Conservation (phyloP, 2,797 vertebrate species). For the Florisuga fusca region DNA sequence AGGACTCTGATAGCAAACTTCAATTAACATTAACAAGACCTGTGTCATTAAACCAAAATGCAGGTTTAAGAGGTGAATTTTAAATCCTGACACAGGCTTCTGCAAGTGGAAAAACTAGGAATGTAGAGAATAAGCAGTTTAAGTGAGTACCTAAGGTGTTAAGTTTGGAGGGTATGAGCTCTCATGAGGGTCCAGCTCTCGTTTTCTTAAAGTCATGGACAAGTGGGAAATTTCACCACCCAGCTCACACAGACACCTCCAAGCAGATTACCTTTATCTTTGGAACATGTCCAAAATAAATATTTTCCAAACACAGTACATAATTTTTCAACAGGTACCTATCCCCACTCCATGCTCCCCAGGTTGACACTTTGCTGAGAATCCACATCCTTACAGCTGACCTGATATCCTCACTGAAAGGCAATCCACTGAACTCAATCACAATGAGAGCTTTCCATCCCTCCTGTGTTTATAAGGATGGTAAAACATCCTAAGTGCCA, state of each 20-base stretch:
- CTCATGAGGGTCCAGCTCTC: background rate
- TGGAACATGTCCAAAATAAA: background rate
- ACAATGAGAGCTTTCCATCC: background rate
- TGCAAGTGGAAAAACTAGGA: background rate
- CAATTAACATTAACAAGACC: constrained; percentile 16
- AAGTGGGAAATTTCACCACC: background rate
- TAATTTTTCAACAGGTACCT: background rate
- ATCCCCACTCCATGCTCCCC: background rate
- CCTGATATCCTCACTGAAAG: background rate
- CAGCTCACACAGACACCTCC: fast-evolving
- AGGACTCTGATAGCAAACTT: background rate
- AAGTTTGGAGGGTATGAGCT: background rate
- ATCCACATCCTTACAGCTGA: background rate
- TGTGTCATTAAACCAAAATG: background rate
- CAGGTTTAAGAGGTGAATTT: constrained; percentile 9
- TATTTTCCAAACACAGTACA: background rate
- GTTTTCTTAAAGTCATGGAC: background rate
- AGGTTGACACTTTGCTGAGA: background rate
- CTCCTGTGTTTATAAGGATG: background rate
- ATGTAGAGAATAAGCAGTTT: background rate
- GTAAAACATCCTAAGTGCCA: background rate
- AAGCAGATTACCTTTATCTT: background rate
- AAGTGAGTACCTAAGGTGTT: background rate
- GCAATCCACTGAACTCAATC: background rate
- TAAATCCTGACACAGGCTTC: background rate